Base-by-base conservation (phyloP, 2,797 vertebrate species). In the Denticeps clupeoides region DNA sequence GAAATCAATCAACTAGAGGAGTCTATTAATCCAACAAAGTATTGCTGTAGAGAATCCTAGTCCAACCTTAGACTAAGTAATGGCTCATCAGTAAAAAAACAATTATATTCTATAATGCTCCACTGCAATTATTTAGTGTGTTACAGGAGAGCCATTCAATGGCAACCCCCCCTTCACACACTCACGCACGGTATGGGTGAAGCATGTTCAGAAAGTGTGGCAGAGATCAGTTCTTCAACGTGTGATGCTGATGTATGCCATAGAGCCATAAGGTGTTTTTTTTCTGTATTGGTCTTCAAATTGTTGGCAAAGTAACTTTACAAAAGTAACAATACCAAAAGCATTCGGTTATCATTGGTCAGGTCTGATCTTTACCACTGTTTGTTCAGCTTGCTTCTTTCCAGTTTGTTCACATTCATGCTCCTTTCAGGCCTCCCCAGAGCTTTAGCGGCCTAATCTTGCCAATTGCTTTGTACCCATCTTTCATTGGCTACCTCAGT, bases 331-430 rank as follows among this genome's bases (percentile, higher is more conserved):
- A 74, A 78, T 68, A 64, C 60, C 68, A 69, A 73, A 74, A 75
- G 75, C 55, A 70, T 63, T 52, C 55, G 71, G 70, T 81, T 78
- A 75, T 81, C 70, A 73, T 63, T 70, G 50, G 64, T 47, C 60
- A 81, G 72, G 68, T 69, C 59, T 62, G 69, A 73, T 73, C 70
- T 71, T 67, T 54, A 53, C 56, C 67, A 62, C 53, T 79, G 73
- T 82, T 81, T 83, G 72, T 73, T 79, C 72, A 80, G 77, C 78
- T 77, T 79, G 68, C 60, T 70, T 66, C 70, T 82, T 81, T 77
- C 74, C 77, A 76, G 61, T 45, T 64, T 56, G 65, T 67, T 56
- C 67, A 43, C 50, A 58, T 68, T 58, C 58, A 67, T 24, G 13
- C 67, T 61, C 62, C 60, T 64, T 44, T 47, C 12, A 72, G 64